Evolutionary conservation across 2,888 invertebrate species (phyloP), one percentile per base, ranked within the genome.

Genomic region (Bombylius discolor): DNA sequence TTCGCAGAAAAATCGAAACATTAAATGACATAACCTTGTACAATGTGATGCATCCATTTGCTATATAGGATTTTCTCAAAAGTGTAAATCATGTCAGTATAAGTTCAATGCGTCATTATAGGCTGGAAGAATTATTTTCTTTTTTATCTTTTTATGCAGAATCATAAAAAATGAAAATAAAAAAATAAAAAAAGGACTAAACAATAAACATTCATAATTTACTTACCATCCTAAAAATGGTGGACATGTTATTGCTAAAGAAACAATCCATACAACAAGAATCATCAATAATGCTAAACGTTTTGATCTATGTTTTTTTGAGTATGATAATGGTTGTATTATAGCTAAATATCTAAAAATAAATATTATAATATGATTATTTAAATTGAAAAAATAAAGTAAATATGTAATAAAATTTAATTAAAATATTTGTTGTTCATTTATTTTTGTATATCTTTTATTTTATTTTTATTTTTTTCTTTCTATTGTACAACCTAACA

Each of bases 281-380:
- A 95, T 91, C 85, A 95, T 90, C n/a, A 88, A 77, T 51, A 90
- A 79, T 0, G 92, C 93, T 60, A 91, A 75, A 61, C 89, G 81
- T 74, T 89, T 89, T 6, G 89, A 88, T 50, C 95, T 83, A 67
- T 94, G 80, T 67, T 92, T 82, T 67, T 89, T 83, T 52, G 94
- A 92, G 76, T 97, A 97, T 60, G 89, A 88, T 64, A 97, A 76
- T 0, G 97, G 96, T 67, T 91, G 85, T 55, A 94, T 95, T 57
- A 97, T 94, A 31, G 97, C 96, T 64, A 96, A 79, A 75, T 96
- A 97, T 64, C 87, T 78, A 32, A 51, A 47, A 47, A 39, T 13
- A 36, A 11, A 52, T 45, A 55, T 47, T 56, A 58, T 56, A 23
- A 48, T 39, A 51, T 23, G 23, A 23, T n/a, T n/a, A n/a, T n/a